phyloP scores from a whole-genome alignment of 2,797 vertebrate species.

The Spizella passerina region DNA sequence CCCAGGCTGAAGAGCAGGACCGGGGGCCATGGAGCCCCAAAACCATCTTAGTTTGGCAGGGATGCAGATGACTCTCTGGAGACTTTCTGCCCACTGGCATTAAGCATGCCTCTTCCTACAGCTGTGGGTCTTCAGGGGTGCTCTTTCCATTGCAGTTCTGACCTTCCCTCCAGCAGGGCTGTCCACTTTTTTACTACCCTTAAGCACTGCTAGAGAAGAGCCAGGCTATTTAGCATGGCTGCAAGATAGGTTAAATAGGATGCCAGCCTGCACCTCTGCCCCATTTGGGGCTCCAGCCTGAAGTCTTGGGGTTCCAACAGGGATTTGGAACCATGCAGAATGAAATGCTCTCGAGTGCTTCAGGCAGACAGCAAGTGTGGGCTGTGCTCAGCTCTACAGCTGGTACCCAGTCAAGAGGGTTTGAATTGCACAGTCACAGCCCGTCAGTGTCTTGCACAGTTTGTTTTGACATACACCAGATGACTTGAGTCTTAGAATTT shows the following conservation, averaged over 20 bases:
- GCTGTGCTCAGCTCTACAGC: constrained; percentile 25
- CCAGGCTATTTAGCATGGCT: not conserved
- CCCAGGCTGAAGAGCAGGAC: not conserved
- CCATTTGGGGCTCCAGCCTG: not conserved
- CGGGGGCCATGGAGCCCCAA: not conserved
- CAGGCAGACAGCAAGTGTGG: not conserved
- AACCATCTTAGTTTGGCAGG: not conserved
- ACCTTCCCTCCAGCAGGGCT: not conserved
- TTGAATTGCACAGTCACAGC: constrained; percentile 28
- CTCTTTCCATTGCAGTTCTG: not conserved
- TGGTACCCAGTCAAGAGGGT: not conserved
- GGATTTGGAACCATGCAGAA: not conserved
- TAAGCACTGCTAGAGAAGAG: not conserved
- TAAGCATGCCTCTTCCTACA: not conserved
- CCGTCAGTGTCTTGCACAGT: not conserved
- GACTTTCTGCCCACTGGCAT: not conserved
- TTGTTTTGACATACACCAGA: constrained; percentile 50
- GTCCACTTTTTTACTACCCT: not conserved
- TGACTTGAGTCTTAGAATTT: constrained; percentile 4
- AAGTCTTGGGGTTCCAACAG: not conserved
- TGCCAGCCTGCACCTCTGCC: not conserved
- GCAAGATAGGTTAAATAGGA: not conserved
- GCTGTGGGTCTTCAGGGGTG: not conserved
- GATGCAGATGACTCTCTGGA: not conserved
- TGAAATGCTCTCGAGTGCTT: not conserved